Evolutionary conservation across 2,113 vertebrate species (phyloP), one percentile per base, ranked within the genome.

Genomic region (Phocoena phocoena): DNA sequence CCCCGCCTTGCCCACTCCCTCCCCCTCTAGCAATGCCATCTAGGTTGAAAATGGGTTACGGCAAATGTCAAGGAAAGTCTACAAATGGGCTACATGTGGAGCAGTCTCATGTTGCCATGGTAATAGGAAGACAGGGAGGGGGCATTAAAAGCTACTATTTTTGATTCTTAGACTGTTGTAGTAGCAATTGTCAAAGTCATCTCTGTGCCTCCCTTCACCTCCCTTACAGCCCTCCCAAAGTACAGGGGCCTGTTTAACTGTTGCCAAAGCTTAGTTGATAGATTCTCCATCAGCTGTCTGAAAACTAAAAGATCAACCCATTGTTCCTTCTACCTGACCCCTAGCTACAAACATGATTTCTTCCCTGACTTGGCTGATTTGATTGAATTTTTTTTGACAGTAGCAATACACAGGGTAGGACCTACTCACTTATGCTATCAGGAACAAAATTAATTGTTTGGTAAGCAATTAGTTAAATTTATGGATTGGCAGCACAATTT

Each of bases 221-320:
- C 38, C 62, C 55, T 82, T 55, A 31, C 10, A 67, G 28, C 9
- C 47, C 23, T 94, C 26, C 47, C 44, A 17, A 83, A 80, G 58
- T 13, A 1, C 50, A 28, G 25, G 55, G 41, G 3, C 13, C 85
- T 68, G 20, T 87, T 65, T 50, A 68, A 79, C 23, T 33, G 8
- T 3, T 47, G 31, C 62, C 26, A 50, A 58, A 88, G 23, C 9
- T 87, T 5, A 84, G 28, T 50, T 5, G 5, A 62, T 82, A 9
- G 6, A 14, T 73, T 90, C 47, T 80, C 87, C 31, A 63, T 84
- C 36, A 58, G 58, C 79, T 63, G 10, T 70, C 58, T 90, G 60
- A 93, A 95, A 90, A 96, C 67, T 79, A 31, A 88, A 86, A 63
- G 3, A 63, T 67, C 55, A 83, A 26, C 79, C 62, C 62, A 58